Evolutionary conservation across 2,113 vertebrate genomes (phyloP), one percentile per base, ranked within the genome.

Genomic region (Empidonax traillii): DNA sequence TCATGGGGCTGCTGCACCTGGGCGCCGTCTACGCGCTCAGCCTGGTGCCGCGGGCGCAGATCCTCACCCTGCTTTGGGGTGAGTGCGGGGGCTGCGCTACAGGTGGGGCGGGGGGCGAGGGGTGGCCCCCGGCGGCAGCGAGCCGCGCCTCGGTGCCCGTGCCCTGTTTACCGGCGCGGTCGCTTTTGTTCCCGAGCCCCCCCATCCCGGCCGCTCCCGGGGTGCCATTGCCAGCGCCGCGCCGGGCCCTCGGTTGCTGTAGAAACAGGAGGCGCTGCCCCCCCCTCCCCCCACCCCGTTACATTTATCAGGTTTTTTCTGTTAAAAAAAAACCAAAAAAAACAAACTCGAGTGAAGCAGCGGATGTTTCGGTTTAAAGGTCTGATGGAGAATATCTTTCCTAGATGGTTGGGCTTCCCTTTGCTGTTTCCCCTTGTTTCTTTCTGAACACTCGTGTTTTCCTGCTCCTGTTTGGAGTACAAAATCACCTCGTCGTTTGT

Each of bases 51-150:
- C 89, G 92, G 82, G 98, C 98, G 66, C 93, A 98, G 82, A 94
- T 94, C 51, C 97, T 98, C 69, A 98, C 98, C 58, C 97, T 98
- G 96, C 93, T 98, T 39, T 98, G 98, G 98, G 97, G 98, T 98
- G 97, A 98, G 98, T 98, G 55, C 47, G 12, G 44, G 59, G 17
- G 46, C 39, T 4, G 47, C 52, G 85, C 79, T 14, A 44, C 84
- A 75, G 68, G 56, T 76, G 69, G 69, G 66, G 59, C 61, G 56
- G 46, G 51, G 14, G 24, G 58, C 35, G 22, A 31, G 55, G 66
- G 61, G 66, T 10, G 30, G 12, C 39, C 4, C 41, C 67, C 35
- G 31, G 30, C 8, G 66, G 37, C 31, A 6, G 43, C 20, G 83
- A 21, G 61, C 44, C 39, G 44, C 24, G 4, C 1, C 59, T 41